Evolutionary conservation across 1,140 invertebrate species (phyloP).

Genomic region (Neodiprion lecontei): DNA sequence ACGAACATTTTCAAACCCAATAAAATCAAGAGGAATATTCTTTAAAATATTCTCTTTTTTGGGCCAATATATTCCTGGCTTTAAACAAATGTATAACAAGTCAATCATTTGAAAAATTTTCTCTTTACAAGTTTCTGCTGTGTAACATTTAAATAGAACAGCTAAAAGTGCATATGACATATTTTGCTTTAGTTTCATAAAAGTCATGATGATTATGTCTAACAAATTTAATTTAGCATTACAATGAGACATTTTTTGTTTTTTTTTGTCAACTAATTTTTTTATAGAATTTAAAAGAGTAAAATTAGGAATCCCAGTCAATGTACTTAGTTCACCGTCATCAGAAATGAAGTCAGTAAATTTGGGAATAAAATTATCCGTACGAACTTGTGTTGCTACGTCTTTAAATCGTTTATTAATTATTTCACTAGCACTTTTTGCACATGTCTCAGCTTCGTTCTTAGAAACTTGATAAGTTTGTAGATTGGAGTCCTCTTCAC

Average conservation of each 20-base stretch:
- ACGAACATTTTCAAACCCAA: too few species aligned
- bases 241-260: background rate
- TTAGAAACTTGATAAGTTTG: too few species aligned
- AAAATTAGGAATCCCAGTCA: constrained; percentile 15
- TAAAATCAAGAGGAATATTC: constrained; percentile 17
- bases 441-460: too few species aligned
- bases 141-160: constrained; percentile 13
- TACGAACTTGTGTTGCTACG: too few species aligned
- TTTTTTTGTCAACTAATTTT: background rate
- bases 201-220: constrained; percentile 7
- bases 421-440: too few species aligned
- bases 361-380: too few species aligned
- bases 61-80: background rate
- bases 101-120: constrained; percentile 9
- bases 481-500: too few species aligned
- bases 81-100: constrained; percentile 12
- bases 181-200: background rate
- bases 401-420: too few species aligned
- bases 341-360: background rate
- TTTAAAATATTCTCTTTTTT: constrained; percentile 8
- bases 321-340: constrained; percentile 12
- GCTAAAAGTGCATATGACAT: background rate
- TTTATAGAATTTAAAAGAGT: constrained; percentile 2
- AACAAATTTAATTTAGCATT: background rate
- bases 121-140: constrained; percentile 11